phyloP scores from a whole-genome alignment of 2,888 invertebrate species.

The Agrotis puta region DNA sequence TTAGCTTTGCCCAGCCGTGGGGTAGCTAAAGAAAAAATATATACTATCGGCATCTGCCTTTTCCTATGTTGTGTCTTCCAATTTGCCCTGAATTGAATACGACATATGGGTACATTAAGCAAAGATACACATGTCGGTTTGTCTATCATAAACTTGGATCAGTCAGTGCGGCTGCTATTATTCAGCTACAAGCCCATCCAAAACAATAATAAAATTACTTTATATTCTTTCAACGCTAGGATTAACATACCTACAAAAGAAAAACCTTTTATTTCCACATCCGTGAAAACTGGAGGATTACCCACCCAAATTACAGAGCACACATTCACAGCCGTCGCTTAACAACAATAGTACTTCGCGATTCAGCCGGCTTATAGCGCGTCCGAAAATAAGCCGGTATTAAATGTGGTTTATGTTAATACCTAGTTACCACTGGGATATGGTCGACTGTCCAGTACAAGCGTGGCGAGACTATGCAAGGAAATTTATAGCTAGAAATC shows the following conservation, averaged over 20 bases:
- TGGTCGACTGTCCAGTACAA: not conserved
- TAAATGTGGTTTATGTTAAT: slow-evolving; percentile 63
- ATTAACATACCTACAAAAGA: slow-evolving; percentile 15
- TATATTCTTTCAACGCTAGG: slow-evolving; percentile 1
- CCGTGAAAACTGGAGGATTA: slow-evolving; percentile 31
- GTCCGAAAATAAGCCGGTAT: slow-evolving; percentile 59
- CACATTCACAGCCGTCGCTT: slow-evolving; percentile 30
- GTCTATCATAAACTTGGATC: no score
- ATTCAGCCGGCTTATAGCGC: slow-evolving; percentile 40
- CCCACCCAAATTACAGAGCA: slow-evolving; percentile 32
- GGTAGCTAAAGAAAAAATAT: no score
- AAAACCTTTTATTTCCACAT: slow-evolving; percentile 23
- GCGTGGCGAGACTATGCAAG: not conserved
- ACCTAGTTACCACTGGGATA: slow-evolving; percentile 41
- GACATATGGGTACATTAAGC: no score
- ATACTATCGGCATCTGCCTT: not conserved
- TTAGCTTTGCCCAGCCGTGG: no score
- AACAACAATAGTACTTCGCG: slow-evolving; percentile 31
- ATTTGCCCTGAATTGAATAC: not conserved
- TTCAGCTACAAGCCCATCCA: not conserved
- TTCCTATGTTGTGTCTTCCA: not conserved
- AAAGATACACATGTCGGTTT: no score
- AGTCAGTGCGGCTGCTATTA: not conserved
- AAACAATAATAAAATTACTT: not conserved
- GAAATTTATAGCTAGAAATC: not conserved